A percentile compares a stretch with the other conserved stretches of the same genome.
Conservation (phyloP, 2,888 invertebrate species). For the Cartodere bifasciata region DNA sequence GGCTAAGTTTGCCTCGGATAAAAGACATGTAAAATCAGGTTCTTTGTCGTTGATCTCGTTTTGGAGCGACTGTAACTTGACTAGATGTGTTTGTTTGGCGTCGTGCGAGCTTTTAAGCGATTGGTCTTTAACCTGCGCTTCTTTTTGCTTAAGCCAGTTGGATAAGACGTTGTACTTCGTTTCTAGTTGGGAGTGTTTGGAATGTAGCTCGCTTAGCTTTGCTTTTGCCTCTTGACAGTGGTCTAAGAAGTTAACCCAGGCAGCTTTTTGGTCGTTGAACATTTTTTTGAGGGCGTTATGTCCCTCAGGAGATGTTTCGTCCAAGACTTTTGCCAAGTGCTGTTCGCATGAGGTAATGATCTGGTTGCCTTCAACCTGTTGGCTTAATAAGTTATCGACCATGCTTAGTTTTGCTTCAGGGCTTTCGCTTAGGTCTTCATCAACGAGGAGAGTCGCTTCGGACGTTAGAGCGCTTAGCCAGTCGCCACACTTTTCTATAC, state of each 20-base stretch:
- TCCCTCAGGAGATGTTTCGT: conserved; percentile 64
- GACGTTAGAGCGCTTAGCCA: conserved; percentile 67
- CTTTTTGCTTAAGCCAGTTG: conserved; percentile 76
- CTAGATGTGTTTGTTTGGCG: conserved; percentile 65
- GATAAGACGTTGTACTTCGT: conserved; percentile 63
- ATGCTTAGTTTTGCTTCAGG: conserved; percentile 62
- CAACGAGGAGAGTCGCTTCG: conserved; percentile 64
- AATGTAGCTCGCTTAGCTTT: conserved; percentile 61
- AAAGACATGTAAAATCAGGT: conserved; percentile 51
- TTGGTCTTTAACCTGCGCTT: conserved; percentile 77
- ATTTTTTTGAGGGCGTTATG: conserved; percentile 61
- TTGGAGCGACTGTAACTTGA: conserved; percentile 60
- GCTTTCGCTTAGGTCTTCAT: conserved; percentile 65
- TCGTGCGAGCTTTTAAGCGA: conserved; percentile 76
- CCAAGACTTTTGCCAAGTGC: conserved; percentile 57
- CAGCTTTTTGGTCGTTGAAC: conserved; percentile 58
- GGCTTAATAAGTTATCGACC: conserved; percentile 62
- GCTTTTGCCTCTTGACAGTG: conserved; percentile 58
- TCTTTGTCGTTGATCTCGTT: conserved; percentile 56
- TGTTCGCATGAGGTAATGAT: conserved; percentile 56
- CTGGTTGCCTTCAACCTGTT: conserved; percentile 60
- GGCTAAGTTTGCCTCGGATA: conserved; percentile 56
- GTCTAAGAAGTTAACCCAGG: conserved; percentile 63
- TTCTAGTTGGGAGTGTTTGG: conserved; percentile 73
- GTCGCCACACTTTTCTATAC: conserved; percentile 71